These are phyloP conservation scores for Chionomys nivalis DNA, from an alignment of 2,113 vertebrate species.

Conservation along the genomic window DNA sequence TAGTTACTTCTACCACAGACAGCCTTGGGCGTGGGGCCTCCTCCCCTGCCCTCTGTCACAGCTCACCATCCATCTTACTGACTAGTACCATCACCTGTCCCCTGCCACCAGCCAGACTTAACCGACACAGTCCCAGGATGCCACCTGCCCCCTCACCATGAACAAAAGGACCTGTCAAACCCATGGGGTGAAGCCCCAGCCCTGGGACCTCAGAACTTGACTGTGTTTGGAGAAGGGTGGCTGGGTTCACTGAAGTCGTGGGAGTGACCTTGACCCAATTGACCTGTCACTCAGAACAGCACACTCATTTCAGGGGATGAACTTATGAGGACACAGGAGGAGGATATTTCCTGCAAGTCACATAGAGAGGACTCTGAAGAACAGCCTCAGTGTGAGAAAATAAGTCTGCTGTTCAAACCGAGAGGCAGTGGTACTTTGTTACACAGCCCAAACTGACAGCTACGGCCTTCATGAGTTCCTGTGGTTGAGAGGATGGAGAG, in stretches of 20 bases:
- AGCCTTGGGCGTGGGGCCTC: fast-evolving
- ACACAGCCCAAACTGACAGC: neutral
- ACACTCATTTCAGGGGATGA: neutral
- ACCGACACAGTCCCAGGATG: too few species aligned
- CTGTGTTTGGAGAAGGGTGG: neutral
- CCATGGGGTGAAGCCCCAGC: neutral
- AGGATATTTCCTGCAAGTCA: neutral
- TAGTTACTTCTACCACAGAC: neutral
- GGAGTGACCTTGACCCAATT: too few species aligned
- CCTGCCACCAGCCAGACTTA: fast-evolving
- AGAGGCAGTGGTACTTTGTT: neutral
- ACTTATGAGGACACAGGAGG: too few species aligned
- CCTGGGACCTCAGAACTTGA: neutral
- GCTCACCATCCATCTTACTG: neutral
- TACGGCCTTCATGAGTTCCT: neutral
- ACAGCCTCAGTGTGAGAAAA: neutral
- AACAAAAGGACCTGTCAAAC: neutral
- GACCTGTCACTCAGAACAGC: neutral
- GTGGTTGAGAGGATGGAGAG: neutral
- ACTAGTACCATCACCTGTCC: too few species aligned
- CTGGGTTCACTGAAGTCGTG: neutral
- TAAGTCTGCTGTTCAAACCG: too few species aligned
- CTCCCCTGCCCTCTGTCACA: neutral
- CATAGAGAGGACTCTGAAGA: neutral
- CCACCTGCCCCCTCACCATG: neutral